These are phyloP conservation scores for Aethes cnicana DNA, from an alignment of 2,888 invertebrate genomes.

Conservation along the genomic window DNA sequence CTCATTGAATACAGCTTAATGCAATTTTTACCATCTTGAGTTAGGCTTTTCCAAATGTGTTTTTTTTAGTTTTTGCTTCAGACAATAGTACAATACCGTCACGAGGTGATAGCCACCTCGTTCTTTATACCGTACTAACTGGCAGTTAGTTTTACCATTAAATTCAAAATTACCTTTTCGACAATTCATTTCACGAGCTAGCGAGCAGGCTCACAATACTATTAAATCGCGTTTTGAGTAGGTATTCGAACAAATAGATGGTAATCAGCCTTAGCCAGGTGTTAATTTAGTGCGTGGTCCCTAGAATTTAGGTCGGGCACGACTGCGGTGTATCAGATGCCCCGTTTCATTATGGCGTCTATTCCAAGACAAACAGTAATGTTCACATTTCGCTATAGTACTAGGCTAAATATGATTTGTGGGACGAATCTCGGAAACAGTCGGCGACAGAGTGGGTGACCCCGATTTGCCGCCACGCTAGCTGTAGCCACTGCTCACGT, in stretches of 20 bases:
- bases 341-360: conserved; percentile 60
- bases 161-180: too few relatives aligned
- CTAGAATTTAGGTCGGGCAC: conserved; percentile 52
- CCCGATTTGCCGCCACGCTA: conserved; percentile 29
- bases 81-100: too few relatives aligned
- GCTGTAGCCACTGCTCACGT: not conserved
- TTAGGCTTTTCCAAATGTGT: too few relatives aligned
- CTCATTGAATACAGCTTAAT: too few relatives aligned
- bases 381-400: conserved; percentile 63
- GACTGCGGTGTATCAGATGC: conserved; percentile 55
- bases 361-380: conserved; percentile 66
- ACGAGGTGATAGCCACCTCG: not conserved
- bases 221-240: conserved; percentile 1
- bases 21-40: too few relatives aligned
- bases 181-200: too few relatives aligned
- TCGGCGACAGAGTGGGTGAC: conserved; percentile 50
- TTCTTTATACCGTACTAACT: too few relatives aligned
- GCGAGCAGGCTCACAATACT: too few relatives aligned
- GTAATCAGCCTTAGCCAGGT: too few relatives aligned
- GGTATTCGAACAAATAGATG: not conserved
- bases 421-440: conserved; percentile 60
- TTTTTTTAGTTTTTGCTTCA: too few relatives aligned
- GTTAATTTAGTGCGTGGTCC: conserved; percentile 26
- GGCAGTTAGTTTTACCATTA: too few relatives aligned
- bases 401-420: conserved; percentile 75